Percentiles rank a stretch among this genome's conserved stretches.
phyloP scores from a whole-genome alignment of 2,113 vertebrate species.

The Podarcis cretensis region DNA sequence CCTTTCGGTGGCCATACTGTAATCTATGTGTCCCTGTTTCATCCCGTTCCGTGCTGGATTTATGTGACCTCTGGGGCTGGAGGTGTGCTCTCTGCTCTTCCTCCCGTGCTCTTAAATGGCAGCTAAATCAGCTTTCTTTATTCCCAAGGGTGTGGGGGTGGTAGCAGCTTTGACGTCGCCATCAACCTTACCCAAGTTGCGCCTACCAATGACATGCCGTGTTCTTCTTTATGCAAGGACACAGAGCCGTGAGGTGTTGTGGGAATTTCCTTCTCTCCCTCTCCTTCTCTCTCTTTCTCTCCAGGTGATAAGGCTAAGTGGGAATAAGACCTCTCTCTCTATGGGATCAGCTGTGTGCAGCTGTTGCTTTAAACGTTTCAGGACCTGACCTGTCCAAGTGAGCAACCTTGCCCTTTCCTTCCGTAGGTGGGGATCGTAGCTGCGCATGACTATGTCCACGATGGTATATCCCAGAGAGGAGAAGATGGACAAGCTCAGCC shows the following conservation, averaged over 20 bases:
- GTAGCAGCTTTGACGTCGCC: slow-evolving; percentile 33
- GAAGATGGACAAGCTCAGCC: slow-evolving; percentile 91
- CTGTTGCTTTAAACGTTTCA: neutral
- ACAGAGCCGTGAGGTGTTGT: neutral
- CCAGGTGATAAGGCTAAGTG: neutral
- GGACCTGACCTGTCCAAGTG: neutral
- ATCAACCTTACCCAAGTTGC: slow-evolving; percentile 14
- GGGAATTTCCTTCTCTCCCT: neutral
- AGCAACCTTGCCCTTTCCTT: neutral
- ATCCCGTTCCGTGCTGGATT: neutral
- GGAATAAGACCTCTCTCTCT: neutral
- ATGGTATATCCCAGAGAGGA: slow-evolving; percentile 94
- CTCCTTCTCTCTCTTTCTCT: neutral
- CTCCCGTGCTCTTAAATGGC: slow-evolving; percentile 53
- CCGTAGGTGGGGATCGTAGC: slow-evolving; percentile 34
- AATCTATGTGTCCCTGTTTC: neutral
- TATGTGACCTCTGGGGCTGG: slow-evolving; percentile 39
- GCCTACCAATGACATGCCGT: neutral
- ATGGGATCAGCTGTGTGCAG: neutral
- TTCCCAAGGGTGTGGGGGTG: slow-evolving; percentile 32
- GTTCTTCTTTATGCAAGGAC: neutral
- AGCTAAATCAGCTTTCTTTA: slow-evolving; percentile 57
- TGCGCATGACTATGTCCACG: slow-evolving; percentile 84
- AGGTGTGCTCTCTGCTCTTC: neutral
- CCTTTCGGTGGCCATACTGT: neutral